Percentiles rank a stretch among this genome's conserved stretches.
Conservation (phyloP, 2,113 vertebrate genomes). For the Elaphurus davidianus region DNA sequence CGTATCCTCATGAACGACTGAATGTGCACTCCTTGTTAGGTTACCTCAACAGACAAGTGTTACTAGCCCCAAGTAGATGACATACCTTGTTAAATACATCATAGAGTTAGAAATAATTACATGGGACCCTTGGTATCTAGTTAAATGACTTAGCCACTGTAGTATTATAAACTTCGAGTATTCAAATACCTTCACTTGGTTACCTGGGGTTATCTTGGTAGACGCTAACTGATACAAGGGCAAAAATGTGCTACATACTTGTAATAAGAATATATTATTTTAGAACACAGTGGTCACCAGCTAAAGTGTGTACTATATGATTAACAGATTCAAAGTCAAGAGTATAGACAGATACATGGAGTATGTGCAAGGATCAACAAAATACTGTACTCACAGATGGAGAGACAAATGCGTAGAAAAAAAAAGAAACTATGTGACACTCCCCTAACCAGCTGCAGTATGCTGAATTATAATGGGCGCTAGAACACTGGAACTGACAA, state of each 20-base stretch:
- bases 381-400: constrained; percentile 69
- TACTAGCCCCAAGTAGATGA: not conserved
- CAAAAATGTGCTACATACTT: not conserved
- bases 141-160: not conserved
- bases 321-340: constrained; percentile 59
- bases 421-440: constrained; percentile 49
- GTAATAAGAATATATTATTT: constrained; percentile 35
- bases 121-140: not conserved
- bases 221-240: not conserved
- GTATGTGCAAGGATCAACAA: constrained; percentile 72
- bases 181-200: not conserved
- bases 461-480: constrained; percentile 47
- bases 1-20: not conserved
- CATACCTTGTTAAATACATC: not conserved
- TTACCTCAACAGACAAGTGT: not conserved
- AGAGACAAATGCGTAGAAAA: constrained; percentile 51
- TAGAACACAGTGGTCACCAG: constrained; percentile 45
- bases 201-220: not conserved
- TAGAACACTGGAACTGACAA: constrained; percentile 50
- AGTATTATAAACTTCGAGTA: not conserved
- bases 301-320: constrained; percentile 28
- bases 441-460: constrained; percentile 24
- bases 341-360: constrained; percentile 59
- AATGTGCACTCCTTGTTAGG: not conserved
- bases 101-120: not conserved